Percentiles rank a stretch among this genome's conserved stretches.
phyloP scores from a whole-genome alignment of 2,113 vertebrate genomes.

The Gopherus flavomarginatus region DNA sequence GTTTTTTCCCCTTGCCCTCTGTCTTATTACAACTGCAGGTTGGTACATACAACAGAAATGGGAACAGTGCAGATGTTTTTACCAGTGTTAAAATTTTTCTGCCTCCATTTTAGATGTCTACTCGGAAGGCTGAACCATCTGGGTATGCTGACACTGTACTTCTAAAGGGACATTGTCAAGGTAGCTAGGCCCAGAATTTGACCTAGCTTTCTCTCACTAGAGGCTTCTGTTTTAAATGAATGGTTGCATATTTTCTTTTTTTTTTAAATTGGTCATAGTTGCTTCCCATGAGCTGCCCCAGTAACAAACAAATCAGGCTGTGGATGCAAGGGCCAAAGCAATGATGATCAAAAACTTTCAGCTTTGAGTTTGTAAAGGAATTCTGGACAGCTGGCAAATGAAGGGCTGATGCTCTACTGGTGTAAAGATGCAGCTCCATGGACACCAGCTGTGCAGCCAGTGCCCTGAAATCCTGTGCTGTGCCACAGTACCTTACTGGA shows the following conservation, averaged over 20 bases:
- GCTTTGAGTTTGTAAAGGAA: neutral
- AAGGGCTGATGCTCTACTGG: neutral
- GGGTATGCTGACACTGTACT: neutral
- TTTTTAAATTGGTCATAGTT: neutral
- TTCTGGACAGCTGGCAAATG: neutral
- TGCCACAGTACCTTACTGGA: neutral
- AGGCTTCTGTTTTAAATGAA: neutral
- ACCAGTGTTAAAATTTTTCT: neutral
- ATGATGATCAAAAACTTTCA: conserved; percentile 3
- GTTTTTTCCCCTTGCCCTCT: neutral
- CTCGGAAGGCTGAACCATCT: neutral
- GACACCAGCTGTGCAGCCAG: neutral
- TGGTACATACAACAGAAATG: neutral
- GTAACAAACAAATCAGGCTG: neutral
- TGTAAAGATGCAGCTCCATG: neutral
- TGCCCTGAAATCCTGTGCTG: neutral
- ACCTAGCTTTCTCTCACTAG: neutral
- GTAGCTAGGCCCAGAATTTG: neutral
- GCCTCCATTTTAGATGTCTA: neutral
- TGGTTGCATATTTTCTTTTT: neutral
- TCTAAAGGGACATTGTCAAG: neutral
- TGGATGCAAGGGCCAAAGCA: neutral
- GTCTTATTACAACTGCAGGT: neutral
- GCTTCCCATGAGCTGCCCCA: neutral
- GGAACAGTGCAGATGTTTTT: neutral